Percentiles rank a stretch among this genome's conserved stretches.
phyloP scores from a whole-genome alignment of 2,113 vertebrate genomes.

The Rhinoptilus africanus region DNA sequence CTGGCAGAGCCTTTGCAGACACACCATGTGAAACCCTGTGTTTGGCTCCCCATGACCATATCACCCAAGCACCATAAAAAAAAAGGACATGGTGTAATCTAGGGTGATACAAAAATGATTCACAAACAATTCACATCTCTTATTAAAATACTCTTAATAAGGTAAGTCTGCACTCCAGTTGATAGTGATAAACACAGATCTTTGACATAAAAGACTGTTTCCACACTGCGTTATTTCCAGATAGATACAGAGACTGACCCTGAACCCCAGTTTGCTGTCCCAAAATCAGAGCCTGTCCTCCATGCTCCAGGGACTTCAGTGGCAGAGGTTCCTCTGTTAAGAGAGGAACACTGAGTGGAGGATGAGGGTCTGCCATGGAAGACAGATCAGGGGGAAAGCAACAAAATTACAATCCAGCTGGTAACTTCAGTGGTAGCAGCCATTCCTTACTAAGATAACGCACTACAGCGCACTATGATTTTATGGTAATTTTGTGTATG shows the following conservation, averaged over 20 bases:
- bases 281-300: background rate
- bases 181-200: background rate
- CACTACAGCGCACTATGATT: fast-evolving
- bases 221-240: background rate
- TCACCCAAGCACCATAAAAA: background rate
- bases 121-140: background rate
- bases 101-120: background rate
- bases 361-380: background rate
- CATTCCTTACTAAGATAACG: background rate
- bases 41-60: background rate
- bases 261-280: background rate
- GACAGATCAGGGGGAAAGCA: background rate
- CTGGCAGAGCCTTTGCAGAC: background rate
- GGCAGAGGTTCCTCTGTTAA: background rate
- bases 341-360: background rate
- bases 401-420: background rate
- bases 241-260: background rate
- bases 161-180: background rate
- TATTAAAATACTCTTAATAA: background rate
- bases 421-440: background rate
- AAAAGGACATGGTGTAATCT: background rate
- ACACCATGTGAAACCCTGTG: background rate
- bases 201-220: background rate
- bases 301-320: background rate
- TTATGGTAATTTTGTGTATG: background rate